A percentile compares a stretch with the other conserved stretches of the same genome.
Conservation (phyloP, 1,140 invertebrate genomes). For the Dendroctonus valens region DNA sequence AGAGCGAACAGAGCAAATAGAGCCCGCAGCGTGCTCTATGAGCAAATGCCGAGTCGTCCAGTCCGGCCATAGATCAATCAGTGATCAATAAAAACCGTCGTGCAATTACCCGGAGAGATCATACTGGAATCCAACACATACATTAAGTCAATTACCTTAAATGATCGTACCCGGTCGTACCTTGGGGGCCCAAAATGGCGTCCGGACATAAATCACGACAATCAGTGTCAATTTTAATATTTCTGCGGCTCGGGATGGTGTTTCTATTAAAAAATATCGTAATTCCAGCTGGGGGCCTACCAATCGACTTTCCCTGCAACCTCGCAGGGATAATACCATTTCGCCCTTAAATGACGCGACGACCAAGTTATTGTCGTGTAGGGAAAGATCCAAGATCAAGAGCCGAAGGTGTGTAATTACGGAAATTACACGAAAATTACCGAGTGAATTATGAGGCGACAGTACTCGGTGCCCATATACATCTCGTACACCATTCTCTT, state of each 20-base stretch:
- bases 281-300: slow-evolving; percentile 3
- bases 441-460: slow-evolving; percentile 23
- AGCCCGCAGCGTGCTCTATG: slow-evolving; percentile 12
- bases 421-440: slow-evolving; percentile 18
- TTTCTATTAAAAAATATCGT: slow-evolving; percentile 23
- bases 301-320: too few species aligned
- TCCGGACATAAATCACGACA: slow-evolving; percentile 29
- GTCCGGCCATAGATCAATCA: slow-evolving; percentile 28
- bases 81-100: slow-evolving; percentile 29
- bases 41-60: slow-evolving; percentile 16
- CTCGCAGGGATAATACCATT: too few species aligned
- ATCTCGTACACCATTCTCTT: slow-evolving; percentile 6
- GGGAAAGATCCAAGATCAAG: too few species aligned
- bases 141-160: slow-evolving; percentile 32
- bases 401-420: slow-evolving; percentile 7
- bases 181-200: slow-evolving; percentile 25
- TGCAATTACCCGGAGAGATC: slow-evolving; percentile 29
- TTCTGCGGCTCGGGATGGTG: slow-evolving; percentile 15
- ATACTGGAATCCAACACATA: slow-evolving; percentile 33
- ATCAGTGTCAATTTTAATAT: slow-evolving; percentile 33
- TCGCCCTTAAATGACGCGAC: too few species aligned
- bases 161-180: slow-evolving; percentile 28
- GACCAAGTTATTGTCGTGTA: too few species aligned
- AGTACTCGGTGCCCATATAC: slow-evolving; percentile 12
- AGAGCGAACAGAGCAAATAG: too few species aligned